Evolutionary conservation across 2,888 invertebrate genomes (phyloP).

Genomic region (Mesorhabditis spiculigera): DNA sequence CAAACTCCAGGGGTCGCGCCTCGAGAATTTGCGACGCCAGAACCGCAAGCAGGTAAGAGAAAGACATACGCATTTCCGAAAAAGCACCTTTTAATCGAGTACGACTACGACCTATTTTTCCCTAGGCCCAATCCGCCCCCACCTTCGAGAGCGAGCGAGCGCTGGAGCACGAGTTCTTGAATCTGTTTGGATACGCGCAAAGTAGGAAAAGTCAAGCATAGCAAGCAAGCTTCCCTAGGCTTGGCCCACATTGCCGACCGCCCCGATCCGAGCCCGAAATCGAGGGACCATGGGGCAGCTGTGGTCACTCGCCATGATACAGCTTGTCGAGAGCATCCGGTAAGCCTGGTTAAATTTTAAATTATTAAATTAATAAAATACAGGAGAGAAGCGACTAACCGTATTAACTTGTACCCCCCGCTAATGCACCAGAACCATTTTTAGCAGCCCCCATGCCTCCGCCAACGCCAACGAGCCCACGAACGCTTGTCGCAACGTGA

Average conservation of each 20-base stretch:
- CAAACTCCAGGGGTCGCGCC: slow-evolving; percentile 47
- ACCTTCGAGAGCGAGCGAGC: not conserved
- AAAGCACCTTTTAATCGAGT: not conserved
- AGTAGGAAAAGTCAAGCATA: slow-evolving; percentile 15
- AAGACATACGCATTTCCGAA: not conserved
- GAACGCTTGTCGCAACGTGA: too few relatives aligned
- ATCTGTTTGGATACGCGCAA: slow-evolving; percentile 45
- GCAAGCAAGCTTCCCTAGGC: not conserved
- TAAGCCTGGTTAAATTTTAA: too few relatives aligned
- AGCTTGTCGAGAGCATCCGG: too few relatives aligned
- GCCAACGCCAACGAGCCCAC: too few relatives aligned
- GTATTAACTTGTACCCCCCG: too few relatives aligned
- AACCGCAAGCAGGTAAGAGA: slow-evolving; percentile 6
- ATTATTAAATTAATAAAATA: too few relatives aligned
- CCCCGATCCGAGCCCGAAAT: not conserved
- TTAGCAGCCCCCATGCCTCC: too few relatives aligned
- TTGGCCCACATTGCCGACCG: not conserved
- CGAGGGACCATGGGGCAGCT: too few relatives aligned
- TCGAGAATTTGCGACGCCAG: slow-evolving; percentile 34
- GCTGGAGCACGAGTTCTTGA: slow-evolving; percentile 50
- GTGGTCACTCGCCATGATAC: too few relatives aligned
- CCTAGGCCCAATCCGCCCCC: not conserved
- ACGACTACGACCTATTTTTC: not conserved
- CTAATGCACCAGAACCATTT: too few relatives aligned
- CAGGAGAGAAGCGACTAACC: too few relatives aligned